Conservation (phyloP, 2,888 invertebrate species). For the Orthosia incerta region DNA sequence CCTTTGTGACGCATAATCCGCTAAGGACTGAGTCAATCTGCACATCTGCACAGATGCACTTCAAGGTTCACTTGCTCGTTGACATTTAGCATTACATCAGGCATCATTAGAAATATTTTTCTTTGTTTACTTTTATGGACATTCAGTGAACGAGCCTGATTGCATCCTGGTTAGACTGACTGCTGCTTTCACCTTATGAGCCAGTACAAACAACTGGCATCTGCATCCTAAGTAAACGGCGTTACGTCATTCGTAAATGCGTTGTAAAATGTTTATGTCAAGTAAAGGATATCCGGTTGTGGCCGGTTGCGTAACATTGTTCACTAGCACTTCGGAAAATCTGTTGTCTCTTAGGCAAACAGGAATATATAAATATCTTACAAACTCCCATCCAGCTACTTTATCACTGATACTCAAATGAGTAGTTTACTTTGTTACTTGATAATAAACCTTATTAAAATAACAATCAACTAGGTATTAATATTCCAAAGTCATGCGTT, state of each 20-base stretch:
- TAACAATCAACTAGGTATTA: constrained; percentile 48
- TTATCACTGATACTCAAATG: constrained; percentile 18
- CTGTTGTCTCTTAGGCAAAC: constrained; percentile 8
- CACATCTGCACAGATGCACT: constrained; percentile 71
- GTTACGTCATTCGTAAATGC: constrained; percentile 74
- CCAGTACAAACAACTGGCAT: no score
- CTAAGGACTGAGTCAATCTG: constrained; percentile 65
- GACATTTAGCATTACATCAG: constrained; percentile 63
- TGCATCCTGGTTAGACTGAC: constrained; percentile 5
- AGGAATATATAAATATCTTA: constrained; percentile 15
- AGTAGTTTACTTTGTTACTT: constrained; percentile 31
- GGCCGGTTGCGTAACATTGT: constrained; percentile 50
- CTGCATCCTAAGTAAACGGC: constrained; percentile 68
- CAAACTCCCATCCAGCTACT: background rate
- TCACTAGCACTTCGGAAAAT: constrained; percentile 19
- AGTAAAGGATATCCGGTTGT: constrained; percentile 57
- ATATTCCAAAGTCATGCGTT: constrained; percentile 71
- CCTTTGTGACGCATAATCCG: constrained; percentile 70
- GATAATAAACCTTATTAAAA: constrained; percentile 41
- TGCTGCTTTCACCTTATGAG: constrained; percentile 80
- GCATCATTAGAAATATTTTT: constrained; percentile 62
- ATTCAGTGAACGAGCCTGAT: constrained; percentile 51
- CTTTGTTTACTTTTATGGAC: constrained; percentile 65
- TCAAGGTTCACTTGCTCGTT: constrained; percentile 59
- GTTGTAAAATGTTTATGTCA: constrained; percentile 23